Percentiles rank a stretch among this genome's conserved stretches.
Evolutionary conservation across 2,797 vertebrate species (phyloP).

Genomic region (Bradypus variegatus): DNA sequence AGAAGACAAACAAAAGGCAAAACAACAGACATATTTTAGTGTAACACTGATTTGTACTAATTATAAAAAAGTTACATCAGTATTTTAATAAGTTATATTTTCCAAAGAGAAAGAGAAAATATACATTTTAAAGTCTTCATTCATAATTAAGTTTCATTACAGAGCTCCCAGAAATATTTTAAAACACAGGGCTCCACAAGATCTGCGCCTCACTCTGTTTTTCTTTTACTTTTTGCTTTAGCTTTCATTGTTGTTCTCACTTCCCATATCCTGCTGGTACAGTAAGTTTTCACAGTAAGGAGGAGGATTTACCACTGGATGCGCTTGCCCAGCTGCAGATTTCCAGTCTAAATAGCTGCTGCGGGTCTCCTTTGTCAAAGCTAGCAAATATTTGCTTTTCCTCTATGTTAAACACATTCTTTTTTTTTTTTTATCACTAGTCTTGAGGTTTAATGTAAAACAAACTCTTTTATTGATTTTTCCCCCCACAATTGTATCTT

Average conservation of each 20-base stretch:
- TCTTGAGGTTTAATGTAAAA: conserved; percentile 33
- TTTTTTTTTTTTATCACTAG: neutral
- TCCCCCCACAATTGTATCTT: neutral
- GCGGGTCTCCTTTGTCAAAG: conserved; percentile 38
- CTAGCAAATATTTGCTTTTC: conserved; percentile 62
- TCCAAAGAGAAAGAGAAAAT: neutral
- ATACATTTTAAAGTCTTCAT: neutral
- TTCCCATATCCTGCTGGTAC: conserved; percentile 58
- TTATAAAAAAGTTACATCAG: neutral
- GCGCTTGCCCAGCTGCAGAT: conserved; percentile 55
- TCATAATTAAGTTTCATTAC: neutral
- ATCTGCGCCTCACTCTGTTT: conserved; percentile 53
- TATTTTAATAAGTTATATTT: neutral
- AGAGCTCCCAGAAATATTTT: neutral
- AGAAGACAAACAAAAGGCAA: conserved; percentile 1
- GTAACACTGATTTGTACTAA: neutral
- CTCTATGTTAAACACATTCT: neutral
- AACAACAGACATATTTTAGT: neutral
- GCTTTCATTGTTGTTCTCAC: conserved; percentile 42
- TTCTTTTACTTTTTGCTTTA: neutral
- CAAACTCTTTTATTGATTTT: conserved; percentile 46
- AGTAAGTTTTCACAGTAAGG: conserved; percentile 61
- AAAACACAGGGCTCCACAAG: neutral
- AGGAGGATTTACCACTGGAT: conserved; percentile 30
- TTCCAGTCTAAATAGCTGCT: conserved; percentile 56